A percentile compares a stretch with the other conserved stretches of the same genome.
Evolutionary conservation across 2,888 invertebrate genomes (phyloP).

Genomic region (Cephus runcator): DNA sequence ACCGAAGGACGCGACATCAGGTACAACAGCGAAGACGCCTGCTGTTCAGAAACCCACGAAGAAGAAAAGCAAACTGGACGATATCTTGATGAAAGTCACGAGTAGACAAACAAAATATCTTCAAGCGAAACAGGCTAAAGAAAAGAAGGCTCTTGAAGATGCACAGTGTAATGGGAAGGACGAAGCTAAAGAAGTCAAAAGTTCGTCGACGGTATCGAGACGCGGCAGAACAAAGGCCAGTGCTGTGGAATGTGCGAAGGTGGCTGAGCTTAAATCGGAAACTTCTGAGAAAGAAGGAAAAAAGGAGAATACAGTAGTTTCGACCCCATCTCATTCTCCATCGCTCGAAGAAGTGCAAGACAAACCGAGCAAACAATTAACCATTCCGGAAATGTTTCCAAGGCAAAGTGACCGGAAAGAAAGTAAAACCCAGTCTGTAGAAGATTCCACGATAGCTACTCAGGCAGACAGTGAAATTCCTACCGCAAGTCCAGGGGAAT

Average conservation of each 20-base stretch:
- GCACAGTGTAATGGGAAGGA: slow-evolving; percentile 41
- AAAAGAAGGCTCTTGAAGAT: slow-evolving; percentile 48
- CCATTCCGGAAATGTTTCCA: slow-evolving; percentile 48
- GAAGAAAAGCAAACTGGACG: slow-evolving; percentile 59
- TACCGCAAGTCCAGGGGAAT: slow-evolving; percentile 60
- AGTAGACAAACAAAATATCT: slow-evolving; percentile 54
- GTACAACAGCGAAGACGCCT: slow-evolving; percentile 14
- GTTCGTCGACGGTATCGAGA: slow-evolving; percentile 38
- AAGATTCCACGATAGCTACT: slow-evolving; percentile 35
- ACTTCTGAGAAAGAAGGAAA: slow-evolving; percentile 27
- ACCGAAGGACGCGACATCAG: slow-evolving; percentile 28
- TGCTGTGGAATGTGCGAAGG: slow-evolving; percentile 35
- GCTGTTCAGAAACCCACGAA: slow-evolving; percentile 42
- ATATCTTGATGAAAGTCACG: slow-evolving; percentile 59
- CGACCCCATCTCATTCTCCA: slow-evolving; percentile 38
- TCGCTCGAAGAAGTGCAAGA: slow-evolving; percentile 21
- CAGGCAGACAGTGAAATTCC: slow-evolving; percentile 48
- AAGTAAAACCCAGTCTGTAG: slow-evolving; percentile 17
- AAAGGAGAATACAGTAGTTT: slow-evolving; percentile 40
- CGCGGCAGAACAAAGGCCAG: slow-evolving; percentile 42
- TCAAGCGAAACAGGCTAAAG: slow-evolving; percentile 52
- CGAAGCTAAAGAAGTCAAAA: slow-evolving; percentile 28
- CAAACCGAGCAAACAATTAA: slow-evolving; percentile 40
- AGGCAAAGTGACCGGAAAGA: slow-evolving; percentile 10
- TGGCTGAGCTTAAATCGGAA: slow-evolving; percentile 40